Base-by-base conservation (phyloP, 2,113 vertebrate genomes). In the Vombatus ursinus region DNA sequence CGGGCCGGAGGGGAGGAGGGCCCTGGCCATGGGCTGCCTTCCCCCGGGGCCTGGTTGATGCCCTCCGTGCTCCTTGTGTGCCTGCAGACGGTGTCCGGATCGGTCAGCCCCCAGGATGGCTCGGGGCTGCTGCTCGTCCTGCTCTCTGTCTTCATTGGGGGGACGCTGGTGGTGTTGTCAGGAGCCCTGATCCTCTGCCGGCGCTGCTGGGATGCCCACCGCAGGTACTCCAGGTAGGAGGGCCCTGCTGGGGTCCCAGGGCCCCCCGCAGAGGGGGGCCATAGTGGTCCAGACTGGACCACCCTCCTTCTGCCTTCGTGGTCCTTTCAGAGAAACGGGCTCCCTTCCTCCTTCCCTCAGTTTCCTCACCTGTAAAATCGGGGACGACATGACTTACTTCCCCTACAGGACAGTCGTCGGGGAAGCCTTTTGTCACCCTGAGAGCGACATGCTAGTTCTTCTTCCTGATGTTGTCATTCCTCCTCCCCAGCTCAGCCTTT, bases 121-220 rank as follows among this genome's bases (percentile, higher is more conserved):
- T 99, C 99, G 23, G 98, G 99, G 95, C 98, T 99, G 94, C 98
- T 99, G 91, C 98, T 99, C 93, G 99, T 99, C 96, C 99, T 99
- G 95, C 98, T 99, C 97, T 99, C 99, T 92, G 98, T 99, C 97
- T 99, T 99, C 96, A 98, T 99, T 2, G 99, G 99, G 6, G 99
- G 99, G 95, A 98, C 99, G 0, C 96, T 99, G 96, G 99, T 99
- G 92, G 98, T 99, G 96, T 97, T 99, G 93, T 99, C 99, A 0
- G 98, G 99, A 50, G 96, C 99, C 96, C 98, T 99, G 98, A 99
- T 99, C 95, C 95, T 99, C 96, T 99, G 99, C 97, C 99, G 98
- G 25, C 99, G 99, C 53, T 99, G 99, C 98, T 99, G 99, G 89
- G 98, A 99, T 94, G 99, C 98, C 4, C 99, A 98, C 31, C 98